Evolutionary conservation across 2,888 invertebrate species (phyloP).

Genomic region (Agriopis aurantiaria): DNA sequence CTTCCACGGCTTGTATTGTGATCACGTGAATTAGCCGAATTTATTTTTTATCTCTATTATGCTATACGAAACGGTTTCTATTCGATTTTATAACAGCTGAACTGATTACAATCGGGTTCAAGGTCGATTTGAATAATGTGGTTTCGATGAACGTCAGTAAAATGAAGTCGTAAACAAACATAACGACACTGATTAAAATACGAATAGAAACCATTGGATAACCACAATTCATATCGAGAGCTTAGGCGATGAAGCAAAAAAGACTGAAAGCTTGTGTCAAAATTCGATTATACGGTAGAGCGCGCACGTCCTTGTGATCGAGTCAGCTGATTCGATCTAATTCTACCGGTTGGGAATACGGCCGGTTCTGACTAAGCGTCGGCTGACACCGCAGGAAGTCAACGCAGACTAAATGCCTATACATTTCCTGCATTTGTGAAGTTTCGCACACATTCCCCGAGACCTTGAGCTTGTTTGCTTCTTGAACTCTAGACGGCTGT

Average conservation of each 20-base stretch:
- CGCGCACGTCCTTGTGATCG: slow-evolving; percentile 56
- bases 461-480: slow-evolving; percentile 54
- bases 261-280: slow-evolving; percentile 49
- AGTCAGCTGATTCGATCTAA: slow-evolving; percentile 56
- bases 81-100: slow-evolving; percentile 45
- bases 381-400: slow-evolving; percentile 61
- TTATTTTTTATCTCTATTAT: slow-evolving; percentile 25
- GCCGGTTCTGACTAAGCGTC: slow-evolving; percentile 53
- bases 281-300: slow-evolving; percentile 57
- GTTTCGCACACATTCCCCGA: slow-evolving; percentile 56
- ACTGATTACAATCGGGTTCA: slow-evolving; percentile 29
- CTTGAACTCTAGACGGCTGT: slow-evolving; percentile 40
- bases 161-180: slow-evolving; percentile 15
- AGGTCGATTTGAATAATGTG: slow-evolving; percentile 22
- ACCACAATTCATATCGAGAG: slow-evolving; percentile 4
- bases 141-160: slow-evolving; percentile 4
- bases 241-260: slow-evolving; percentile 16
- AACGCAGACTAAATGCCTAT: slow-evolving; percentile 49
- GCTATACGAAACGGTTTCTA: slow-evolving; percentile 44
- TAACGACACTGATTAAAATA: slow-evolving; percentile 1
- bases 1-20: slow-evolving; percentile 71
- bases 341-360: slow-evolving; percentile 50
- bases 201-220: background rate
- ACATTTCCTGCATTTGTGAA: slow-evolving; percentile 64
- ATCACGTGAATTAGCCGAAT: slow-evolving; percentile 65